Conservation (phyloP, 2,797 vertebrate species). For the Craterocephalus amniculus region DNA sequence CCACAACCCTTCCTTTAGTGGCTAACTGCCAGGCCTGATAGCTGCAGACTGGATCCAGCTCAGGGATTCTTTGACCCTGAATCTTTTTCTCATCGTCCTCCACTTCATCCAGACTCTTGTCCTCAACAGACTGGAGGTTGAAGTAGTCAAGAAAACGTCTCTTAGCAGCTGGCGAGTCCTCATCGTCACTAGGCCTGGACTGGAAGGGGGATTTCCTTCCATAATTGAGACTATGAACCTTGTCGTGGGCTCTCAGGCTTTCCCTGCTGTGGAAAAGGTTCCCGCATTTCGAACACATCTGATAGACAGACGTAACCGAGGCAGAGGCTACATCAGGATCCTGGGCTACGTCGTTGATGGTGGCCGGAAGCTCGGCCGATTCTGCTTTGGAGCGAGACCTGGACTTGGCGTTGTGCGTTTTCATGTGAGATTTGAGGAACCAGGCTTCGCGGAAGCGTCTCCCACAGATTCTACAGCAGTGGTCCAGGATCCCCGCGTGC, state of each 20-base stretch:
- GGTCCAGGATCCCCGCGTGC: slow-evolving; percentile 91
- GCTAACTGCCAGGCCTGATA: slow-evolving; percentile 97
- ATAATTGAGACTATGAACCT: slow-evolving; percentile 83
- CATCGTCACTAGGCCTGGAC: slow-evolving; percentile 57
- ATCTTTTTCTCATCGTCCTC: slow-evolving; percentile 59
- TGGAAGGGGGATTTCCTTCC: slow-evolving; percentile 60
- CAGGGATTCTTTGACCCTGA: slow-evolving; percentile 87
- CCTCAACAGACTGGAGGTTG: slow-evolving; percentile 80
- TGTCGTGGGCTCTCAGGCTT: slow-evolving; percentile 89
- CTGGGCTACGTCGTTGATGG: slow-evolving; percentile 93
- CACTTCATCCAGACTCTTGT: slow-evolving; percentile 42
- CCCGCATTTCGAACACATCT: slow-evolving; percentile 94
- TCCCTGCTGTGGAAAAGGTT: slow-evolving; percentile 93
- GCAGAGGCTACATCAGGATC: slow-evolving; percentile 82
- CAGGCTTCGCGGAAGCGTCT: slow-evolving; percentile 94
- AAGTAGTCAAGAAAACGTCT: slow-evolving; percentile 89
- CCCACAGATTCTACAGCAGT: slow-evolving; percentile 93
- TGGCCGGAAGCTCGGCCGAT: slow-evolving; percentile 84
- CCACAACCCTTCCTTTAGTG: slow-evolving; percentile 91
- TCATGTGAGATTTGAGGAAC: slow-evolving; percentile 99
- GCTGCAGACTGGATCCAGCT: slow-evolving; percentile 94
- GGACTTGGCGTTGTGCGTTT: slow-evolving; percentile 89
- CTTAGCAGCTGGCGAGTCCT: slow-evolving; percentile 78
- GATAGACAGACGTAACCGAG: slow-evolving; percentile 84
- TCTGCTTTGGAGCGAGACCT: slow-evolving; percentile 85